A percentile compares a stretch with the other conserved stretches of the same genome.
phyloP scores from a whole-genome alignment of 2,113 vertebrate genomes.

The Desmodus rotundus region DNA sequence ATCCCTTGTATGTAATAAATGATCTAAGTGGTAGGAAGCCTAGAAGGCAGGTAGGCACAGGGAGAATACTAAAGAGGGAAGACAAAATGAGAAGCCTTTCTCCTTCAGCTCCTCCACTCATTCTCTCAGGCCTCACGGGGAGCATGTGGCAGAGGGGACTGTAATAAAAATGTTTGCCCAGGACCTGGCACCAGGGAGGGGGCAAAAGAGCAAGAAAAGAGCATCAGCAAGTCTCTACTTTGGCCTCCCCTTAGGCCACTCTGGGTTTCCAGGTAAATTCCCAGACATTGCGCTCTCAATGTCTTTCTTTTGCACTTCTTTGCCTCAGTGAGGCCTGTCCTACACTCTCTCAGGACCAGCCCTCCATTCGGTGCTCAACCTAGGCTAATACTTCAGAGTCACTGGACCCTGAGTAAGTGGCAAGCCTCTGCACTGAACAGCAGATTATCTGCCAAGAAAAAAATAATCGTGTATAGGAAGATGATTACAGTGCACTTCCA shows the following conservation, averaged over 20 bases:
- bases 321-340: background rate
- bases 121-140: background rate
- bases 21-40: background rate
- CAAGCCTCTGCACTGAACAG: background rate
- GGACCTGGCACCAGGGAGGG: background rate
- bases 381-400: background rate
- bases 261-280: background rate
- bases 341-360: background rate
- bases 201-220: background rate
- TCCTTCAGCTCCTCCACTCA: background rate
- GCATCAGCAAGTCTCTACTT: background rate
- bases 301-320: background rate
- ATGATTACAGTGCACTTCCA: conserved; percentile 88
- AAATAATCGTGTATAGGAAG: conserved; percentile 75
- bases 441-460: background rate
- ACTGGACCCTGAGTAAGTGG: background rate
- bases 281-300: background rate
- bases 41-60: background rate
- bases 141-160: background rate
- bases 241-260: background rate
- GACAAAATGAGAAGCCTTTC: background rate
- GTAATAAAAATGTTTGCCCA: background rate
- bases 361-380: background rate
- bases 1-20: background rate
- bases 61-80: background rate